Conservation (phyloP, 2,888 invertebrate species). For the Agrochola litura region DNA sequence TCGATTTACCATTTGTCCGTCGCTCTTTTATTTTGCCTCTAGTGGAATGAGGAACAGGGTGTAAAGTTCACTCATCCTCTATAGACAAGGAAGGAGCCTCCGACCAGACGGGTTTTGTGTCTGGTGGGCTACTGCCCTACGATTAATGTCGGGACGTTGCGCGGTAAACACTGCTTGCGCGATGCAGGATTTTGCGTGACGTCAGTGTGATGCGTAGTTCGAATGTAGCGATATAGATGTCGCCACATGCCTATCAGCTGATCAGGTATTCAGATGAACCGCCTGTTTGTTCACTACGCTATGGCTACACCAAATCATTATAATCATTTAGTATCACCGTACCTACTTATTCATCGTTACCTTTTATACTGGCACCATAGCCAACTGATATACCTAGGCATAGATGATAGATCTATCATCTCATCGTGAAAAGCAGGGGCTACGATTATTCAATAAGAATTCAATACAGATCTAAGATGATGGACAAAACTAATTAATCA, state of each 20-base stretch:
- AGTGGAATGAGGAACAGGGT: no score
- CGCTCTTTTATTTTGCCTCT: neutral
- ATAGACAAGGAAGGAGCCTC: no score
- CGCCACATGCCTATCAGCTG: neutral
- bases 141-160: no score
- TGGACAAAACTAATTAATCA: neutral
- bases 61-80: no score
- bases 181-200: no score
- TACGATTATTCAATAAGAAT: neutral
- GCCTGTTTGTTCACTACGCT: no score
- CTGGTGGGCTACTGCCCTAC: no score
- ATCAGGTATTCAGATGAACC: neutral
- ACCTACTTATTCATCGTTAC: neutral
- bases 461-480: neutral
- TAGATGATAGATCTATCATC: neutral
- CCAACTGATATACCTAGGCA: neutral
- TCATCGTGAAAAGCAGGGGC: neutral
- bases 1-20: conserved; percentile 2
- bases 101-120: no score
- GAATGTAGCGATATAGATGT: no score
- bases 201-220: no score
- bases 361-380: neutral
- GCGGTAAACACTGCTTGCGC: no score
- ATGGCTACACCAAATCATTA: neutral
- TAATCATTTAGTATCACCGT: neutral